Percentiles rank a stretch among this genome's conserved stretches.
phyloP scores from a whole-genome alignment of 2,797 vertebrate species.

The Sebastes trivittatus region DNA sequence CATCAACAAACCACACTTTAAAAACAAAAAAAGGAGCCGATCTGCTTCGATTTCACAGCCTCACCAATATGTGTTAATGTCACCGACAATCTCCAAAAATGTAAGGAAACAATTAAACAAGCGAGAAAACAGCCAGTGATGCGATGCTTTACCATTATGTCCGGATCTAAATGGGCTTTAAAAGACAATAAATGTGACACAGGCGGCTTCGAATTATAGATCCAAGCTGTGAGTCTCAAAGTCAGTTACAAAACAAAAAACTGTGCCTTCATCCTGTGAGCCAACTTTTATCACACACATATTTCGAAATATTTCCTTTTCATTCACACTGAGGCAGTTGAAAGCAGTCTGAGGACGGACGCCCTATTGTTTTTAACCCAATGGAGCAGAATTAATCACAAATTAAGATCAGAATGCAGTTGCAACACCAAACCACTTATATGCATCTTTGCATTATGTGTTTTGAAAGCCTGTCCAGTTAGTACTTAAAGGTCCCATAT shows the following conservation, averaged over 20 bases:
- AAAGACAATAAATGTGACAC: not conserved
- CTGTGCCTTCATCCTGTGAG: not conserved
- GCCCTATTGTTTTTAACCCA: not conserved
- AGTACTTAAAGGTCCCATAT: not conserved
- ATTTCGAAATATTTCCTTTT: constrained; percentile 20
- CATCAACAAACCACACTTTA: not conserved
- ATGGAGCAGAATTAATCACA: not conserved
- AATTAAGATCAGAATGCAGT: not conserved
- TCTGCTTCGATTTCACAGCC: not conserved
- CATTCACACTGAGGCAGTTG: not conserved
- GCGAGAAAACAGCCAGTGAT: not conserved
- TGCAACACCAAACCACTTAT: not conserved
- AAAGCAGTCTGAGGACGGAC: not conserved
- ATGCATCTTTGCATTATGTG: not conserved
- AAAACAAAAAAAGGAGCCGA: not conserved
- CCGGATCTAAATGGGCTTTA: not conserved
- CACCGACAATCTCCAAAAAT: not conserved
- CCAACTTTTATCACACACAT: not conserved
- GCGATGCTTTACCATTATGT: not conserved
- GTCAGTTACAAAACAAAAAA: constrained; percentile 27
- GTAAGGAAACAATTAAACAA: not conserved
- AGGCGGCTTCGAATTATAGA: not conserved
- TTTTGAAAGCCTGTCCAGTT: not conserved
- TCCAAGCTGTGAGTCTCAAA: not conserved
- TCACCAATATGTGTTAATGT: not conserved